Conservation (phyloP, 1,140 invertebrate genomes). For the Steinernema feltiae region DNA sequence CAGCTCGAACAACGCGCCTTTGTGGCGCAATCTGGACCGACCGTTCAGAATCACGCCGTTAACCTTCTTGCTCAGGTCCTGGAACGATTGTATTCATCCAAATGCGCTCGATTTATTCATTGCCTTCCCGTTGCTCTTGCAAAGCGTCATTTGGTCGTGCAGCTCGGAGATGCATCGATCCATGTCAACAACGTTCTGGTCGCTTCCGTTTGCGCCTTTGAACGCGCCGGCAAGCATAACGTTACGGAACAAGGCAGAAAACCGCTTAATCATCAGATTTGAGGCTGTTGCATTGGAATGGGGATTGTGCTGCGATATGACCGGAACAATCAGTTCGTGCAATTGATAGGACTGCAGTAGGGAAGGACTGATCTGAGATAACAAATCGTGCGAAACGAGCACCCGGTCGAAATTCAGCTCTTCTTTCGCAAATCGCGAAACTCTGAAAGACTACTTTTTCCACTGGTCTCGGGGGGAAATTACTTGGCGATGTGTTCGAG, state of each 20-base stretch:
- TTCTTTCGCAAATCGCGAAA: conserved; percentile 39
- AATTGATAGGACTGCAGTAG: conserved; percentile 23
- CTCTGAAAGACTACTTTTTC: conserved; percentile 13
- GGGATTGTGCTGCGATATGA: conserved; percentile 29
- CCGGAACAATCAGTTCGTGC: conserved; percentile 33
- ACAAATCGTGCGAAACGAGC: conserved; percentile 45
- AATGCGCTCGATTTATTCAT: too few relatives aligned
- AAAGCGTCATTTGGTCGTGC: conserved; percentile 42
- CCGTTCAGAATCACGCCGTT: conserved; percentile 43
- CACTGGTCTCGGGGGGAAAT: background rate
- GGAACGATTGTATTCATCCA: conserved; percentile 17
- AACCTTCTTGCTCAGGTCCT: background rate
- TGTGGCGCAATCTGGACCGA: conserved; percentile 71
- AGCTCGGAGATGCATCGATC: conserved; percentile 40
- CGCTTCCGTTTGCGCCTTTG: conserved; percentile 44
- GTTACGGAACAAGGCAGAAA: conserved; percentile 28
- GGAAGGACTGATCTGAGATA: conserved; percentile 11
- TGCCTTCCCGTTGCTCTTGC: conserved; percentile 16
- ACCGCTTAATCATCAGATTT: background rate
- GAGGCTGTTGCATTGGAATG: too few relatives aligned
- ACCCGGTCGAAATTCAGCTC: conserved; percentile 38
- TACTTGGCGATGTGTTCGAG: conserved; percentile 42
- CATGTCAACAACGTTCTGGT: conserved; percentile 41
- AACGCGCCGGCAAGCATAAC: conserved; percentile 44
- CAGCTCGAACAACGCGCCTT: conserved; percentile 83